Conservation (phyloP, 2,113 vertebrate genomes). For the Psammodynastes pulverulentus region DNA sequence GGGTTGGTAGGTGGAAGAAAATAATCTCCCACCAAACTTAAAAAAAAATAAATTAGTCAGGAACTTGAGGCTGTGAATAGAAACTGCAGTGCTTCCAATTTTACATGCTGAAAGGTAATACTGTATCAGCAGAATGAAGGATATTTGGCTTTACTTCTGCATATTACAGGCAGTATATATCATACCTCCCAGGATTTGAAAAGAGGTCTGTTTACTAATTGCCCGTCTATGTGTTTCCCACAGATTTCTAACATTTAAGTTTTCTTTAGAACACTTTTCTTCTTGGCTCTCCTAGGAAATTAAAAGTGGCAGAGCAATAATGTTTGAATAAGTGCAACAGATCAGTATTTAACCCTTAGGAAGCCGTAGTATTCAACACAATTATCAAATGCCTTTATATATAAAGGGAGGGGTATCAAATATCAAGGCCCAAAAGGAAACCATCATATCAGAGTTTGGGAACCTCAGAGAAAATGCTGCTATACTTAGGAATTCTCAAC, state of each 20-base stretch:
- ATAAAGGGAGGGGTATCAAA: not conserved
- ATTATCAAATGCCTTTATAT: not conserved
- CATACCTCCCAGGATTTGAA: not conserved
- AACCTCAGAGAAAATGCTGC: not conserved
- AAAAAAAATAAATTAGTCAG: not conserved
- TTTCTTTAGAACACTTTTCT: constrained; percentile 1
- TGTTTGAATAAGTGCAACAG: constrained; percentile 3
- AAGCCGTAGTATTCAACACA: constrained; percentile 6
- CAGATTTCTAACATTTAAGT: not conserved
- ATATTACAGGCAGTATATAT: not conserved
- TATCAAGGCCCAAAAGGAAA: not conserved
- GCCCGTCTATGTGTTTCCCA: not conserved
- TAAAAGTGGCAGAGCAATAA: constrained; percentile 13
- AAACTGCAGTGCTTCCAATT: not conserved
- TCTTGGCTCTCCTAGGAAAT: constrained; percentile 4
- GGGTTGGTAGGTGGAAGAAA: not conserved
- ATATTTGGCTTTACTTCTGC: not conserved
- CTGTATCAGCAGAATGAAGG: not conserved
- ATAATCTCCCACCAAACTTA: not conserved
- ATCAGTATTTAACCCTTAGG: constrained; percentile 3
- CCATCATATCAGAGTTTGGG: not conserved
- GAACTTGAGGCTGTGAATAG: not conserved
- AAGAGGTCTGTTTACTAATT: not conserved
- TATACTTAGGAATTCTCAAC: not conserved
- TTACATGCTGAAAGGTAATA: not conserved